Base-by-base conservation (phyloP, 2,888 invertebrate genomes). In the Dilophus febrilis region DNA sequence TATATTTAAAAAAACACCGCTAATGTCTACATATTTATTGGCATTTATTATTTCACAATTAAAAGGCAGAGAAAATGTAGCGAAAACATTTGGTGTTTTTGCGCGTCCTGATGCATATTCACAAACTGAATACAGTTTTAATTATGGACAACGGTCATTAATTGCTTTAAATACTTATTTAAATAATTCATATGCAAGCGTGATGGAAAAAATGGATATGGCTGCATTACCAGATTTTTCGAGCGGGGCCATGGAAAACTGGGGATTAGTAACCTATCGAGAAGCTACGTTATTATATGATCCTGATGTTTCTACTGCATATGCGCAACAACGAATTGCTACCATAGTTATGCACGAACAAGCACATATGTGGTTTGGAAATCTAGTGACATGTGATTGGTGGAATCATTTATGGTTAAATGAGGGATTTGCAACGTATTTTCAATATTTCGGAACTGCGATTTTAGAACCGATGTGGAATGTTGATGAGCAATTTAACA, bases 161-260 rank as follows among this genome's bases (percentile, higher is more conserved):
- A 48, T 56, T 2, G 63, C 59, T 37, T 54, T 79, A 37, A 59
- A 70, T 16, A 53, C 63, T 1, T 84, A 73, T 49, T 76, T 78
- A 38, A 66, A 56, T 1, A 50, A 65, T 8, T 74, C 72, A 48
- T 69, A 68, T 43, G 51, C 73, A 43, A 68, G 66, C 2, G 29
- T 4, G 4, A 34, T 34, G 34, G 17, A 17, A 18, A 87, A 87
- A 56, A 68, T 87, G 57, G 83, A 88, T 53, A 74, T 87, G 52
- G 74, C 86, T 12, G 87, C 85, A 2, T 70, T 91, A 44, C 78
- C 84, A 1, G 84, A 88, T 55, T 86, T 88, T 56, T 70, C 71
- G 36, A 77, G 81, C 45, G 84, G 83, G 33, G 88, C 88, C 38
- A 88, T 90, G 88, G 87, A 88, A 56, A 90, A 91, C 56, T 90